phyloP scores from a whole-genome alignment of 2,888 invertebrate species.

The Cantharis lateralis region DNA sequence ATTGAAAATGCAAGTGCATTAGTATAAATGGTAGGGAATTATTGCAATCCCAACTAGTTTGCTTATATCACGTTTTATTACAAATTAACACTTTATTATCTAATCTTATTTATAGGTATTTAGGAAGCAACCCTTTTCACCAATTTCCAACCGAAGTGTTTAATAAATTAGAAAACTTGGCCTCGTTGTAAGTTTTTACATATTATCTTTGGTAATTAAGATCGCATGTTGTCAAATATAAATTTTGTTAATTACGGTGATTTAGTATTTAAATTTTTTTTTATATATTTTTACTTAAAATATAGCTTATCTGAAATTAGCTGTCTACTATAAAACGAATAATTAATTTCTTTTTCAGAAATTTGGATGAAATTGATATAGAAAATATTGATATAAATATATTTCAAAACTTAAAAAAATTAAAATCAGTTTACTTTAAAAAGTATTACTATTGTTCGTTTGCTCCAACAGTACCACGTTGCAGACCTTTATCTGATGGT shows the following conservation, averaged over 20 bases:
- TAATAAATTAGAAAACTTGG: constrained; percentile 32
- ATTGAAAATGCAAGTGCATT: background rate
- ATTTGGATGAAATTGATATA: constrained; percentile 61
- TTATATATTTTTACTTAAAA: background rate
- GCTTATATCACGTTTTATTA: background rate
- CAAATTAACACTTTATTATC: background rate
- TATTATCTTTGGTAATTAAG: background rate
- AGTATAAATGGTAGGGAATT: background rate
- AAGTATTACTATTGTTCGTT: constrained; percentile 68
- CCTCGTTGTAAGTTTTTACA: constrained; percentile 40
- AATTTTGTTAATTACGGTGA: background rate
- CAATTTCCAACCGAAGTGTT: constrained; percentile 35
- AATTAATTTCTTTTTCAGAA: constrained; percentile 48
- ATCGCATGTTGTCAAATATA: background rate
- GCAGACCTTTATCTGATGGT: constrained; percentile 67
- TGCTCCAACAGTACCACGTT: constrained; percentile 62
- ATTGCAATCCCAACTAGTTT: background rate
- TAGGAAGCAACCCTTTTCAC: constrained; percentile 53
- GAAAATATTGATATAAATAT: constrained; percentile 58
- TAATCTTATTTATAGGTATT: constrained; percentile 44
- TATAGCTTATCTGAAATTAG: background rate
- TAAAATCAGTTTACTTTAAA: constrained; percentile 65
- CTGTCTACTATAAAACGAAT: constrained; percentile 6
- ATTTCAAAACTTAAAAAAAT: constrained; percentile 55
- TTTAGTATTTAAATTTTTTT: no score